phyloP scores from a whole-genome alignment of 2,113 vertebrate species.

The Connochaetes taurinus region DNA sequence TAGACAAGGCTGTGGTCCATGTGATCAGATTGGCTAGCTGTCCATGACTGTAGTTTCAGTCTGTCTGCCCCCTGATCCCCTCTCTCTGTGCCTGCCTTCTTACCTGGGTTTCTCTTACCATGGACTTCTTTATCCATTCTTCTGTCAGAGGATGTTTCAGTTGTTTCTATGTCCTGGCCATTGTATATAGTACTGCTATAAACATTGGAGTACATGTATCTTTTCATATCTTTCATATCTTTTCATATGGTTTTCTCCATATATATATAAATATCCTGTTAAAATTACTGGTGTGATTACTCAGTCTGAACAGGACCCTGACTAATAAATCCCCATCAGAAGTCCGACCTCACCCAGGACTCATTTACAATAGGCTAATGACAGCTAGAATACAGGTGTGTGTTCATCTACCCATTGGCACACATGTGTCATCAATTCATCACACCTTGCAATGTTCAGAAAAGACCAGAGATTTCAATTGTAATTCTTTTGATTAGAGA shows the following conservation, averaged over 20 bases:
- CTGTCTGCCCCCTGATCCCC: too few species aligned
- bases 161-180: not conserved
- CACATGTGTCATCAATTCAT: not conserved
- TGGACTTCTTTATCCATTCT: not conserved
- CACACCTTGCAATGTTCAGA: not conserved
- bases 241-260: not conserved
- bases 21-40: too few species aligned
- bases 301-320: not conserved
- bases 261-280: not conserved
- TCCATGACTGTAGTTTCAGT: too few species aligned
- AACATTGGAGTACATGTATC: not conserved
- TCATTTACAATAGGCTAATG: not conserved
- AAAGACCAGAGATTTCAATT: not conserved
- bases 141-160: not conserved
- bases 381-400: not conserved
- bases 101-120: too few species aligned
- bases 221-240: not conserved
- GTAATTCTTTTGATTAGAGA: not conserved
- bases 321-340: not conserved
- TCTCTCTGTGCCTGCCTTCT: too few species aligned
- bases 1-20: too few species aligned
- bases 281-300: not conserved
- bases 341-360: fast-evolving
- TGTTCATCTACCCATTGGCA: not conserved
- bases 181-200: not conserved